Conservation (phyloP, 2,888 invertebrate genomes). For the Lymantria monacha region DNA sequence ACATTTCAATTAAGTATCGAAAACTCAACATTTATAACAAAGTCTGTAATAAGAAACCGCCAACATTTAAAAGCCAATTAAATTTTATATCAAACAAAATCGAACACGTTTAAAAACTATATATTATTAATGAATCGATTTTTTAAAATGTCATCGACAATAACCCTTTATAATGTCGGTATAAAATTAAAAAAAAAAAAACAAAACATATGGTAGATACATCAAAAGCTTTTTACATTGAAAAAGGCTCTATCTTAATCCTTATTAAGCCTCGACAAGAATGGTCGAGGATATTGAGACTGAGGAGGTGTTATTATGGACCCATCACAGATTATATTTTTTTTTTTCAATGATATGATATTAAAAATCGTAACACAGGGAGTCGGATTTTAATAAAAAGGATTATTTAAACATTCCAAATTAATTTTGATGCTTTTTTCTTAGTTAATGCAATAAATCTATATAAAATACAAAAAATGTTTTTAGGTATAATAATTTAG, state of each 20-base stretch:
- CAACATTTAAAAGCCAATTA: too few relatives aligned
- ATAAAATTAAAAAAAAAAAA: constrained; percentile 40
- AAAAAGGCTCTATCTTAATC: constrained; percentile 78
- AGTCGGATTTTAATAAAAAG: constrained; percentile 44
- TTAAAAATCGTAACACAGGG: constrained; percentile 66
- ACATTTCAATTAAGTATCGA: too few relatives aligned
- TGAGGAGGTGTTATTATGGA: constrained; percentile 73
- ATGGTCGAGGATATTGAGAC: constrained; percentile 67
- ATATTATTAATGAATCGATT: constrained; percentile 25
- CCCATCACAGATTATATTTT: constrained; percentile 60
- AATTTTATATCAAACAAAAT: constrained; percentile 4
- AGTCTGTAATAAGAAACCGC: too few relatives aligned
- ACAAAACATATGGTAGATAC: constrained; percentile 60
- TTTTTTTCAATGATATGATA: constrained; percentile 36
- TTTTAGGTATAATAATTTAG: too few relatives aligned
- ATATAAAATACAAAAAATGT: too few relatives aligned
- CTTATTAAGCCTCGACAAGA: constrained; percentile 71
- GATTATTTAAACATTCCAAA: constrained; percentile 40
- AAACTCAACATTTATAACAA: too few relatives aligned
- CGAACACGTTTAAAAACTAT: constrained; percentile 13
- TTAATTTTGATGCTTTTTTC: background rate
- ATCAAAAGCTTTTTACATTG: constrained; percentile 75
- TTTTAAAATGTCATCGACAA: constrained; percentile 40
- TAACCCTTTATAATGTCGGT: constrained; percentile 39
- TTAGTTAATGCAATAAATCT: background rate